Conservation (phyloP, 2,113 vertebrate species). For the Onychostoma macrolepis region DNA sequence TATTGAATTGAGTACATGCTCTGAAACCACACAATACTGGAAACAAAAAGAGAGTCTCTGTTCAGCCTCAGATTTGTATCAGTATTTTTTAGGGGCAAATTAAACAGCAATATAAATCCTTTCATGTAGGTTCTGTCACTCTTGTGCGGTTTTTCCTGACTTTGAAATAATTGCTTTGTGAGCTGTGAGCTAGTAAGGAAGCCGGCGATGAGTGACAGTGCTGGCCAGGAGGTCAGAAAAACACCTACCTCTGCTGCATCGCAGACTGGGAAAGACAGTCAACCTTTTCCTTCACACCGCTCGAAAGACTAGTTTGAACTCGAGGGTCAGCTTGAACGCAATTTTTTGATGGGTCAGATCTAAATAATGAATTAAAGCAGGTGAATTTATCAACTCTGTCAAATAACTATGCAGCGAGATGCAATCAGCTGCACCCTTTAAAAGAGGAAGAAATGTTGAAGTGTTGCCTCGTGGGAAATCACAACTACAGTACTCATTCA, state of each 20-base stretch:
- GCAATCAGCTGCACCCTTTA: background rate
- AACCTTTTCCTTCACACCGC: conserved; percentile 56
- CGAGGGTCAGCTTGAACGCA: conserved; percentile 30
- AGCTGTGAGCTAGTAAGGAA: conserved; percentile 24
- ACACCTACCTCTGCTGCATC: conserved; percentile 44
- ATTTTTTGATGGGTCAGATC: conserved; percentile 37
- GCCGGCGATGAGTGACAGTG: conserved; percentile 48
- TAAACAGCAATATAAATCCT: conserved; percentile 23
- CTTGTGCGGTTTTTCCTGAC: background rate
- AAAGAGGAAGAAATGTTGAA: conserved; percentile 10
- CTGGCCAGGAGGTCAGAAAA: conserved; percentile 47
- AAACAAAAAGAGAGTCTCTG: background rate
- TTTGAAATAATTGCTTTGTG: conserved; percentile 44
- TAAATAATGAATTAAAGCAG: conserved; percentile 56
- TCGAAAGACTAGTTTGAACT: conserved; percentile 43
- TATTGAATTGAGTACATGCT: background rate
- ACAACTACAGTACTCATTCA: background rate
- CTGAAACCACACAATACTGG: background rate
- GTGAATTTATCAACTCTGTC: conserved; percentile 47
- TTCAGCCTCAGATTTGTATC: conserved; percentile 11
- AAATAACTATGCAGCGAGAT: conserved; percentile 39
- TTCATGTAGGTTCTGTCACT: conserved; percentile 36
- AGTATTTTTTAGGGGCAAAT: conserved; percentile 8
- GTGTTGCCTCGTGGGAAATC: conserved; percentile 6
- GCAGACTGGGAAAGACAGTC: conserved; percentile 49